Evolutionary conservation across 2,888 invertebrate species (phyloP).

Genomic region (Anthophora plumipes): DNA sequence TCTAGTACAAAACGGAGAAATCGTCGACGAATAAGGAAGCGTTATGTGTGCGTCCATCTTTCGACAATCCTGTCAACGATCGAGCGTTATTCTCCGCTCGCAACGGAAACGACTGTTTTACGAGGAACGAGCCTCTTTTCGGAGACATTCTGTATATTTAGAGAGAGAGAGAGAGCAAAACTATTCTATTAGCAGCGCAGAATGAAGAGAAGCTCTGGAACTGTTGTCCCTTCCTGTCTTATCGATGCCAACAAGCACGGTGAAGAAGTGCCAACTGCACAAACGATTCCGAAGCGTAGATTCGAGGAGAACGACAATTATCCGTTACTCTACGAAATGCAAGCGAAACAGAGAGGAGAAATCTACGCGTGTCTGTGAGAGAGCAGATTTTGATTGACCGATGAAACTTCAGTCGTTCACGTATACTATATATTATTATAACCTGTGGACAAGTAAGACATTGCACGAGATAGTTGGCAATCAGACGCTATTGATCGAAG

Average conservation of each 20-base stretch:
- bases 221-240: constrained; percentile 5
- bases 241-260: neutral
- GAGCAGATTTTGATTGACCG: neutral
- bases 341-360: no score
- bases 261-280: no score
- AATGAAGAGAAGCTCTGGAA: neutral
- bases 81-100: constrained; percentile 18
- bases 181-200: no score
- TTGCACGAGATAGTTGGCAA: neutral
- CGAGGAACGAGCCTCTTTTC: constrained; percentile 7
- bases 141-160: constrained; percentile 42
- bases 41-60: constrained; percentile 12
- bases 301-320: no score
- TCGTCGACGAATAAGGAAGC: constrained; percentile 1
- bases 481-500: neutral
- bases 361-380: no score
- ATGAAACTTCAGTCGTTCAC: neutral
- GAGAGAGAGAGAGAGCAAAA: neutral
- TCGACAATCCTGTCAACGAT: constrained; percentile 18
- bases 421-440: no score
- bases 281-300: no score
- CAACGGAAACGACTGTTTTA: constrained; percentile 1
- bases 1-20: constrained; percentile 1
- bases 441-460: no score
- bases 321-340: no score